Percentiles rank a stretch among this genome's conserved stretches.
phyloP scores from a whole-genome alignment of 2,888 invertebrate species.

The Agriotes lineatus region DNA sequence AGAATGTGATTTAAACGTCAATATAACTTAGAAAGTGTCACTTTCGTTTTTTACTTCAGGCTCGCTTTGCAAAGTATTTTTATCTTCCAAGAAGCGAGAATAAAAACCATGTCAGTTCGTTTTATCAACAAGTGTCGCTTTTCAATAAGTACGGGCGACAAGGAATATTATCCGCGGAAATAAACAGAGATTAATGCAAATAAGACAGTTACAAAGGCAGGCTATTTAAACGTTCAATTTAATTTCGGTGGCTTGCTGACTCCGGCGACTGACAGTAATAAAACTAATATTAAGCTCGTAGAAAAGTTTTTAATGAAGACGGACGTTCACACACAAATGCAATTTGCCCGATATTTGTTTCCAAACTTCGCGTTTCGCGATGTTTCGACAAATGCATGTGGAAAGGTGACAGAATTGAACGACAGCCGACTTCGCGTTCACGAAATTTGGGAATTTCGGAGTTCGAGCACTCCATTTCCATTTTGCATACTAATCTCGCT shows the following conservation, averaged over 20 bases:
- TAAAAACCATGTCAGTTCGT: too few species aligned
- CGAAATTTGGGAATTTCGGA: background rate
- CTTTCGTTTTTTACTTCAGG: too few species aligned
- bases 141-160: background rate
- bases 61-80: too few species aligned
- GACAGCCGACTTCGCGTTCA: background rate
- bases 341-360: slow-evolving; percentile 24
- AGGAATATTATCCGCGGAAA: background rate
- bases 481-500: too few species aligned
- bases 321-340: slow-evolving; percentile 35
- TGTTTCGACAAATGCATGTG: slow-evolving; percentile 16
- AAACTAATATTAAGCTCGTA: slow-evolving; percentile 29
- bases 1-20: too few species aligned
- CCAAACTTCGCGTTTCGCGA: slow-evolving; percentile 11
- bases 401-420: slow-evolving; percentile 7
- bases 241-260: slow-evolving; percentile 9
- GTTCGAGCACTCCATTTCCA: too few species aligned
- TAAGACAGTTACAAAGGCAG: background rate
- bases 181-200: background rate
- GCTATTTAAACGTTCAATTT: slow-evolving; percentile 10
- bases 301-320: slow-evolving; percentile 31
- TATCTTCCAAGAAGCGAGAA: too few species aligned
- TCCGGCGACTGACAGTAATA: slow-evolving; percentile 10
- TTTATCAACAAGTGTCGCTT: background rate
- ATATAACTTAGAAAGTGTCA: too few species aligned